phyloP scores from a whole-genome alignment of 2,113 vertebrate genomes.

The Cebidichthys violaceus region DNA sequence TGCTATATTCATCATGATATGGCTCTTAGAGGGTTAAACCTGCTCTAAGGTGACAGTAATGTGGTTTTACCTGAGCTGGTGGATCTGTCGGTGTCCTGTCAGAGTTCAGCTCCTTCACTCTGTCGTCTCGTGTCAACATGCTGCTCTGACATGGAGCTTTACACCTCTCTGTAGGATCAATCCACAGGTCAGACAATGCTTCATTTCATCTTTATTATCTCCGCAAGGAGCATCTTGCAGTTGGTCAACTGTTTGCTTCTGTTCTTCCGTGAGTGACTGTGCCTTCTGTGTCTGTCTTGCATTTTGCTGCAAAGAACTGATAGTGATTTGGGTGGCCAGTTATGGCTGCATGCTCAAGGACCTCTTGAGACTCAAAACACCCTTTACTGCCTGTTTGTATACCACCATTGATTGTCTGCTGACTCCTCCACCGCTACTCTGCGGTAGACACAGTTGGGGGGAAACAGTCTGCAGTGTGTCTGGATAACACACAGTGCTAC shows the following conservation, averaged over 20 bases:
- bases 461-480: too few species aligned
- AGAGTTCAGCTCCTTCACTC: constrained; percentile 31
- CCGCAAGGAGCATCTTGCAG: background rate
- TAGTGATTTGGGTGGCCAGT: background rate
- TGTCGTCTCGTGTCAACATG: constrained; percentile 19
- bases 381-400: background rate
- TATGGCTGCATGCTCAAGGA: background rate
- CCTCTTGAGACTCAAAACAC: background rate
- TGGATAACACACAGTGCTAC: too few species aligned
- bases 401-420: background rate
- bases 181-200: background rate
- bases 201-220: background rate
- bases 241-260: background rate
- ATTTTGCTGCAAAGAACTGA: background rate
- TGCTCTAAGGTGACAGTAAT: background rate
- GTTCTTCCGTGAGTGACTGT: background rate
- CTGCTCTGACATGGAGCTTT: constrained; percentile 37
- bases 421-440: background rate
- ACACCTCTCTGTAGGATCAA: constrained; percentile 50
- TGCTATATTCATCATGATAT: background rate
- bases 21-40: background rate
- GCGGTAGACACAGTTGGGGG: too few species aligned
- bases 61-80: constrained; percentile 68
- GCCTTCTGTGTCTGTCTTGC: background rate
- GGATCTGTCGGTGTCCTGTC: constrained; percentile 38